These are phyloP conservation scores for Clarias platycephalus DNA, from an alignment of 2,797 vertebrate genomes.

Conservation along the genomic window DNA sequence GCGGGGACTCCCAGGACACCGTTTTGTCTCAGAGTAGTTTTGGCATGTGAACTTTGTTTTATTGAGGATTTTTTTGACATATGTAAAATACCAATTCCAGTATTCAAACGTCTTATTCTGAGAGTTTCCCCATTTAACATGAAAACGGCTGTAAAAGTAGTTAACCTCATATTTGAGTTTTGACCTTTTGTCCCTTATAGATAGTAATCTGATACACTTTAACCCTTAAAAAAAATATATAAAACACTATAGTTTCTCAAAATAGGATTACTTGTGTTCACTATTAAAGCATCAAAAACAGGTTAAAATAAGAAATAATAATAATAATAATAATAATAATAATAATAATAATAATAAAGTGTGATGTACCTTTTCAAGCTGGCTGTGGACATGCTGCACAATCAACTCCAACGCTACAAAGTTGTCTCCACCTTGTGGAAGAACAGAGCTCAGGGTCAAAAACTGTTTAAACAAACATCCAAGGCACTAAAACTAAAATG, in stretches of 20 bases:
- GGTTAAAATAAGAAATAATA: background rate
- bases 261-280: background rate
- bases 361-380: slow-evolving; percentile 80
- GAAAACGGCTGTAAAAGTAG: background rate
- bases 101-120: background rate
- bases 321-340: no score
- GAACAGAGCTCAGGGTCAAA: slow-evolving; percentile 1
- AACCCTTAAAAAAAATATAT: background rate
- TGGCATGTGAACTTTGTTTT: background rate
- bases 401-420: slow-evolving; percentile 83
- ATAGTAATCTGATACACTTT: background rate
- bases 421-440: slow-evolving; percentile 78
- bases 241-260: background rate
- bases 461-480: background rate
- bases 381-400: slow-evolving; percentile 83
- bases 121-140: background rate
- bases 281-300: background rate
- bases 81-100: background rate
- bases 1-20: no score
- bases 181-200: background rate
- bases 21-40: no score
- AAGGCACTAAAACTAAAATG: background rate
- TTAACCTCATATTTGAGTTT: background rate
- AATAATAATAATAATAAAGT: background rate
- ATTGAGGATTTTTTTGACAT: no score